A percentile compares a stretch with the other conserved stretches of the same genome.
These are phyloP conservation scores for Zosterops hypoxanthus DNA, from an alignment of 2,113 vertebrate genomes.

Conservation along the genomic window DNA sequence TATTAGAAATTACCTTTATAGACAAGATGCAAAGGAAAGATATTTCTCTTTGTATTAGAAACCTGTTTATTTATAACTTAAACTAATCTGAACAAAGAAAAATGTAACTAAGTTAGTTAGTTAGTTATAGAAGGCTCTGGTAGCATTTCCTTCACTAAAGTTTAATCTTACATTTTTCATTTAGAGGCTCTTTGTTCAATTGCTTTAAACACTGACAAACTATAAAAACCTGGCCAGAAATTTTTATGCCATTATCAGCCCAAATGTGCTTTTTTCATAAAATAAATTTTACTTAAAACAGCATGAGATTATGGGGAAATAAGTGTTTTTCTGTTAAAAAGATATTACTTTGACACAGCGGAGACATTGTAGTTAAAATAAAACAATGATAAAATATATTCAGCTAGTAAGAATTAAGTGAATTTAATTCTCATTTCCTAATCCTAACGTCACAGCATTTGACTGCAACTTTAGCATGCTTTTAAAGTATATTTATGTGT, in stretches of 20 bases:
- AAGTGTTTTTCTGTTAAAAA: neutral
- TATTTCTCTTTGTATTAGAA: neutral
- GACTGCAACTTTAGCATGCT: neutral
- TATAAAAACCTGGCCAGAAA: neutral
- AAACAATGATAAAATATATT: neutral
- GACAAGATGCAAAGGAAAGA: neutral
- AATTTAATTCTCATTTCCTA: neutral
- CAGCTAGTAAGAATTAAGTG: neutral
- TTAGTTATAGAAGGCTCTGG: neutral
- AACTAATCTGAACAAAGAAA: neutral
- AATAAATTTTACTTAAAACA: neutral
- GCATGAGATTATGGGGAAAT: neutral
- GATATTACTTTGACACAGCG: neutral
- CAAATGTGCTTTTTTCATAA: neutral
- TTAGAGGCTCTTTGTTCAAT: neutral
- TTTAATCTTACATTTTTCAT: neutral
- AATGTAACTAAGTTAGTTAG: neutral
- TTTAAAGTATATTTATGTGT: neutral
- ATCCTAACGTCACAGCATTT: neutral
- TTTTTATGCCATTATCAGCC: neutral
- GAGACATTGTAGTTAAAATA: neutral
- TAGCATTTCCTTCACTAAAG: neutral
- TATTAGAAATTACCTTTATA: neutral
- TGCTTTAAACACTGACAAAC: neutral
- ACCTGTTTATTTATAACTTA: neutral